Evolutionary conservation across 2,113 vertebrate species (phyloP).

Genomic region (Furnarius figulus): DNA sequence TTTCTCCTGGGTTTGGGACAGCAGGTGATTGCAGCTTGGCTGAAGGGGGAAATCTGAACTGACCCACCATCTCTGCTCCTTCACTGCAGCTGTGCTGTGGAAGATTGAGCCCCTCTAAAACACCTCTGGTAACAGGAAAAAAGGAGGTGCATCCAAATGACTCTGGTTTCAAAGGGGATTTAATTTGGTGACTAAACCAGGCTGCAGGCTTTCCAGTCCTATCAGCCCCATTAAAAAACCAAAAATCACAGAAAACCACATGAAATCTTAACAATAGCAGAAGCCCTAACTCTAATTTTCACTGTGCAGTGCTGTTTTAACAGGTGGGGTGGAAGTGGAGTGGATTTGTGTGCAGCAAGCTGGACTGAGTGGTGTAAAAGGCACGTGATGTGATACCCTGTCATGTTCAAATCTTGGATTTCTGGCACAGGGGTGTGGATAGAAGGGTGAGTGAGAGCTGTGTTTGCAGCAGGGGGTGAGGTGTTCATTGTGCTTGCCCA

Average conservation of each 20-base stretch:
- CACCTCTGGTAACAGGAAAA: neutral
- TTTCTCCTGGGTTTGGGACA: neutral
- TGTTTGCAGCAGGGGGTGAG: neutral
- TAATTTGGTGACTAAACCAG: neutral
- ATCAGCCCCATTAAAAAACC: too few species aligned
- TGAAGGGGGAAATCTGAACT: neutral
- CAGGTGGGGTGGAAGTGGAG: neutral
- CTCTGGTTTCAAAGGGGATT: neutral
- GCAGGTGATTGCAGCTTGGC: neutral
- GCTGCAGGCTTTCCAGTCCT: neutral
- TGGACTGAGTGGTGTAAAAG: fast-evolving
- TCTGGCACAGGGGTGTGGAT: fast-evolving
- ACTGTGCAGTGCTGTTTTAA: fast-evolving
- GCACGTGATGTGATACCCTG: fast-evolving
- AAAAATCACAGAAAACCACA: neutral
- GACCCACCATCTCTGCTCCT: neutral
- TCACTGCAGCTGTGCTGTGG: neutral
- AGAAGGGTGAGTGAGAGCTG: neutral
- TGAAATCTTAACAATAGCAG: neutral
- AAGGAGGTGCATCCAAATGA: fast-evolving
- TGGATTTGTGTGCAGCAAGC: fast-evolving
- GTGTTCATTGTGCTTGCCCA: neutral
- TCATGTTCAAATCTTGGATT: fast-evolving
- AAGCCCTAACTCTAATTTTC: neutral
- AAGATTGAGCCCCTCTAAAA: neutral